phyloP scores from a whole-genome alignment of 2,888 invertebrate species.

The Yponomeuta cagnagella region DNA sequence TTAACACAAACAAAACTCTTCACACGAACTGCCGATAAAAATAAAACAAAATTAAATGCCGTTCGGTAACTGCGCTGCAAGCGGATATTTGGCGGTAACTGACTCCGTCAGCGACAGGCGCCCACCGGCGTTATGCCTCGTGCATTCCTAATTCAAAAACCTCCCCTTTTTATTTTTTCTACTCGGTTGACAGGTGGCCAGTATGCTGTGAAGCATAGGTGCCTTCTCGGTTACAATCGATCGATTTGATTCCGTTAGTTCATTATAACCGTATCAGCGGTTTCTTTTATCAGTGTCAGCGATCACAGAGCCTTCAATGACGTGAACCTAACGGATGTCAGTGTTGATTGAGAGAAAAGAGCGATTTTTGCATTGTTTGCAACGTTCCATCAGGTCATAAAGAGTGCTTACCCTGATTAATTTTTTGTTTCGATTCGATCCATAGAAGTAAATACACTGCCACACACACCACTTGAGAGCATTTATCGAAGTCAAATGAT shows the following conservation, averaged over 20 bases:
- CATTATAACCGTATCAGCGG: slow-evolving; percentile 15
- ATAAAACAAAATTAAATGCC: neutral
- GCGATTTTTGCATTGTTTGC: neutral
- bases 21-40: neutral
- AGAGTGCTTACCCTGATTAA: neutral
- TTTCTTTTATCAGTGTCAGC: slow-evolving; percentile 10
- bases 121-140: slow-evolving; percentile 35
- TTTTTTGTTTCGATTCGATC: no score
- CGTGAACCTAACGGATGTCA: slow-evolving; percentile 12
- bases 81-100: slow-evolving; percentile 24
- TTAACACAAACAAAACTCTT: neutral
- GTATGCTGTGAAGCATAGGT: slow-evolving; percentile 32
- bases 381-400: neutral
- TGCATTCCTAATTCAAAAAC: slow-evolving; percentile 35
- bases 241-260: slow-evolving; percentile 19
- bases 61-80: slow-evolving; percentile 9
- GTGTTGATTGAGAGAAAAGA: slow-evolving; percentile 12
- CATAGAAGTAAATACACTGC: no score
- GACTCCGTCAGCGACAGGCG: slow-evolving; percentile 25
- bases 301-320: neutral
- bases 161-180: slow-evolving; percentile 32
- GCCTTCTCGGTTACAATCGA: slow-evolving; percentile 4
- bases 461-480: no score
- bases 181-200: slow-evolving; percentile 25
- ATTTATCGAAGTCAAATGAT: no score